A percentile compares a stretch with the other conserved stretches of the same genome.
Conservation (phyloP, 2,888 invertebrate genomes). For the Trichopria drosophilae region DNA sequence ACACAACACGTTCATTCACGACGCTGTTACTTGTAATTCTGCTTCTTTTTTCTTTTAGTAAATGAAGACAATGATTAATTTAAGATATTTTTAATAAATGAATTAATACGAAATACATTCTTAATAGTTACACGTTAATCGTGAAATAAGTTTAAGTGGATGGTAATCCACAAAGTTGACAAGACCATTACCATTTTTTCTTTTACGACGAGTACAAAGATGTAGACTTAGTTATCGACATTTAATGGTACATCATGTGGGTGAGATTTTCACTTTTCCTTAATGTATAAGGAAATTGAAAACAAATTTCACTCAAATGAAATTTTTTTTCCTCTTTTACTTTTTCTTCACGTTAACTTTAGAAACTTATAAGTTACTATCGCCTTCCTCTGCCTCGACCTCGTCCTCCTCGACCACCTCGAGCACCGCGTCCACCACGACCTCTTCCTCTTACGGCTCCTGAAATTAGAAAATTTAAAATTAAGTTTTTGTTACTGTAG, state of each 20-base stretch:
- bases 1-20: slow-evolving; percentile 93
- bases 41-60: slow-evolving; percentile 76
- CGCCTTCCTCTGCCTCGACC: slow-evolving; percentile 67
- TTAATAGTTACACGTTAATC: slow-evolving; percentile 25
- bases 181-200: no score
- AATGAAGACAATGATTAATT: slow-evolving; percentile 11
- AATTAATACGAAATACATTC: slow-evolving; percentile 29
- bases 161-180: no score
- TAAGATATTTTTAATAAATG: slow-evolving; percentile 33
- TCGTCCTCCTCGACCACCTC: slow-evolving; percentile 74
- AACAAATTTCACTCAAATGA: no score
- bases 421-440: slow-evolving; percentile 71
- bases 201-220: neutral
- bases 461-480: slow-evolving; percentile 36
- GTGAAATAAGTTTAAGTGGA: neutral
- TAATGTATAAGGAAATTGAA: neutral
- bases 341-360: neutral
- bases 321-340: no score
- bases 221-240: slow-evolving; percentile 3
- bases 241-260: slow-evolving; percentile 6
- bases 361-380: slow-evolving; percentile 42
- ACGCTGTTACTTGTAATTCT: slow-evolving; percentile 87
- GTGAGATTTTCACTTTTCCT: neutral
- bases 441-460: slow-evolving; percentile 71
- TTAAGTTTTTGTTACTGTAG: no score